Percentiles rank a stretch among this genome's conserved stretches.
These are phyloP conservation scores for Carcharodon carcharias DNA, from an alignment of 2,797 vertebrate species.

Conservation along the genomic window DNA sequence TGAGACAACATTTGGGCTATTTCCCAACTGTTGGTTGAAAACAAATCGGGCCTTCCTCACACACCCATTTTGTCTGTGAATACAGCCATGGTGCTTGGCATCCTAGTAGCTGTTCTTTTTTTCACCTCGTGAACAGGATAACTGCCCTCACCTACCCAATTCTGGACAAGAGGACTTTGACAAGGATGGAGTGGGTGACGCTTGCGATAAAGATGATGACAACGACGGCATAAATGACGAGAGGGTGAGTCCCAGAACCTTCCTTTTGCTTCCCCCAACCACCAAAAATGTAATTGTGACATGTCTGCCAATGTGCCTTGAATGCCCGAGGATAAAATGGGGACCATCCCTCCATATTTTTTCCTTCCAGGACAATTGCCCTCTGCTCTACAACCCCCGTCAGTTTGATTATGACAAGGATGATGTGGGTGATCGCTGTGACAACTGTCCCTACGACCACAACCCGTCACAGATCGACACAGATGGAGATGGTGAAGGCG, in stretches of 20 bases:
- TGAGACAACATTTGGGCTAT: not conserved
- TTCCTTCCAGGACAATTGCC: constrained; percentile 80
- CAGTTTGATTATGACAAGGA: constrained; percentile 96
- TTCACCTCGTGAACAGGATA: constrained; percentile 66
- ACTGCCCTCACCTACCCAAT: constrained; percentile 89
- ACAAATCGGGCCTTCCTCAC: not conserved
- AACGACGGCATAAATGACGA: constrained; percentile 88
- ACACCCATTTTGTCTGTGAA: not conserved
- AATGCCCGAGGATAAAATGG: not conserved
- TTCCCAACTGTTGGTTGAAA: not conserved
- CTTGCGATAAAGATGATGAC: constrained; percentile 94
- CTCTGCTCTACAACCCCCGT: constrained; percentile 90
- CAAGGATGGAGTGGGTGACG: constrained; percentile 88
- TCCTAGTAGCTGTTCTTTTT: not conserved
- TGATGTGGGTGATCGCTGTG: constrained; percentile 91
- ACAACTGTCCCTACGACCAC: constrained; percentile 93
- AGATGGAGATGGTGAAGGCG: constrained; percentile 85
- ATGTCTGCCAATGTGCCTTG: not conserved
- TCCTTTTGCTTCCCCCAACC: not conserved
- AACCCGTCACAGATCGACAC: constrained; percentile 95
- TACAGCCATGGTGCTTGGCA: not conserved
- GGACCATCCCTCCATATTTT: not conserved
- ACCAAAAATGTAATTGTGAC: no score
- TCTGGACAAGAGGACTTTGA: constrained; percentile 98
- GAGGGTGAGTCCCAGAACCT: constrained; percentile 60